phyloP scores from a whole-genome alignment of 2,113 vertebrate genomes.

The Tragulus kanchil region DNA sequence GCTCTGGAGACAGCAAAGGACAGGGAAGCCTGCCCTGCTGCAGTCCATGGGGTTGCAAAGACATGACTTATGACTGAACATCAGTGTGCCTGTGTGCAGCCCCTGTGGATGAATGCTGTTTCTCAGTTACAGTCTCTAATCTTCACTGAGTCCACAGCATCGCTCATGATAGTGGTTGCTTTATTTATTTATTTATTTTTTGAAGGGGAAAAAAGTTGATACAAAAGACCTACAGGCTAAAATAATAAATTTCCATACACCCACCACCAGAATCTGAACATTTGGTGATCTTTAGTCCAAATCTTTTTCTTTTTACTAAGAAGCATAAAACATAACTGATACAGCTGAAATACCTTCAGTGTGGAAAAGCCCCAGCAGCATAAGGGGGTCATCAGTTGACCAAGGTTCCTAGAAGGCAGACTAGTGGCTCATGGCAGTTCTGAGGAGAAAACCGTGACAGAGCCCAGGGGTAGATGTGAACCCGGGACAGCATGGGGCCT shows the following conservation, averaged over 20 bases:
- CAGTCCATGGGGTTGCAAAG: background rate
- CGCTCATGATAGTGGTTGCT: background rate
- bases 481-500: background rate
- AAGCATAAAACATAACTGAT: background rate
- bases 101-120: background rate
- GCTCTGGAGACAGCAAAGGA: background rate
- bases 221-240: background rate
- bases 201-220: background rate
- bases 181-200: background rate
- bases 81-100: background rate
- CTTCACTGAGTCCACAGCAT: background rate
- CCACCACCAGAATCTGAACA: background rate
- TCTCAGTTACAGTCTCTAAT: background rate
- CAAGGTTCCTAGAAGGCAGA: background rate
- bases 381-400: background rate
- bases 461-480: background rate
- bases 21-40: background rate
- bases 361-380: background rate
- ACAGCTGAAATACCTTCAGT: background rate
- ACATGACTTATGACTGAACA: background rate
- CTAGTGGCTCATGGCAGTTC: background rate
- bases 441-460: background rate
- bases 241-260: conserved; percentile 25
- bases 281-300: conserved; percentile 17
- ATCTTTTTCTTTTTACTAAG: conserved; percentile 43